These are phyloP conservation scores for Antheraea yamamai DNA, from an alignment of 2,888 invertebrate species.

Conservation along the genomic window DNA sequence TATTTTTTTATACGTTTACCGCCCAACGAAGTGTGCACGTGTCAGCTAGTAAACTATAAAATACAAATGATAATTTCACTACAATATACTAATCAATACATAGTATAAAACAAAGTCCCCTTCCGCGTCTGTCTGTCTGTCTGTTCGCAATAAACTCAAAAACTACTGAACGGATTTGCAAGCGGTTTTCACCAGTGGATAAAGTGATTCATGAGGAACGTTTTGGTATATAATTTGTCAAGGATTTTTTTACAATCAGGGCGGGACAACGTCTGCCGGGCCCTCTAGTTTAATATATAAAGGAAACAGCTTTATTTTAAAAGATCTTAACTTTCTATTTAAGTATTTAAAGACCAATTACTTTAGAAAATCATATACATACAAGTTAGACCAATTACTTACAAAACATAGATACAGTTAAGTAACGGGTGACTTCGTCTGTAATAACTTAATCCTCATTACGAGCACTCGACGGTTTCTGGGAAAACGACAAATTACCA, in stretches of 20 bases:
- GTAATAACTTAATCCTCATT: conserved; percentile 45
- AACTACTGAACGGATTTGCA: no score
- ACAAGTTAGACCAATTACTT: neutral
- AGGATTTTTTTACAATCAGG: no score
- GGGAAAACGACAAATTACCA: conserved; percentile 71
- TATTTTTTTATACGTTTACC: no score
- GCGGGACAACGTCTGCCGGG: no score
- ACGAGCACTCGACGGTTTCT: conserved; percentile 53
- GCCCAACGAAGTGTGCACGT: no score
- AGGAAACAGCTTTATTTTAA: neutral
- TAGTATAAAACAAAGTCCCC: no score
- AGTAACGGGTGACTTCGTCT: conserved; percentile 8
- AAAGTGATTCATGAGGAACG: no score
- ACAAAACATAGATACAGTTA: neutral
- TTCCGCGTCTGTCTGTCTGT: no score
- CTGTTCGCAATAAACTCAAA: no score
- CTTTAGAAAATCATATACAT: neutral
- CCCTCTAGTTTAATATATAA: neutral
- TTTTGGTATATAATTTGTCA: no score
- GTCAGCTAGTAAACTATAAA: no score
- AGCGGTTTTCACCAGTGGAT: no score
- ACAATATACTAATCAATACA: neutral
- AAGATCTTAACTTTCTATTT: neutral
- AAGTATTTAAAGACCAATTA: neutral
- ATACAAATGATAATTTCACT: neutral